Percentiles rank a stretch among this genome's conserved stretches.
Conservation (phyloP, 2,797 vertebrate species). For the Pampus argenteus region DNA sequence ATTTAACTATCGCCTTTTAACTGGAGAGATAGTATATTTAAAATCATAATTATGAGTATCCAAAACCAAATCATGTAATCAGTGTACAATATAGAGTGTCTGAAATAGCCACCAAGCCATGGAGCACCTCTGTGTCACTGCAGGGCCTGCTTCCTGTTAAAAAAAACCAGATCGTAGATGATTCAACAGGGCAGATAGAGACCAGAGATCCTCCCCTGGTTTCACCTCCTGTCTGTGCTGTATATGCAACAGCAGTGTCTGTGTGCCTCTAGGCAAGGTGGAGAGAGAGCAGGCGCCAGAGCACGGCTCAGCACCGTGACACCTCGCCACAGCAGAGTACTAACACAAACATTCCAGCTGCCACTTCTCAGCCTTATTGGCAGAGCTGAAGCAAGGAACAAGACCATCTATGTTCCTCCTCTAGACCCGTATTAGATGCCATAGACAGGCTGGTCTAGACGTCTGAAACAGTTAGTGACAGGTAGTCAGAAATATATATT, state of each 20-base stretch:
- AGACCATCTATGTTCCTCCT: conserved; percentile 68
- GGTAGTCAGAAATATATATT: too few relatives aligned
- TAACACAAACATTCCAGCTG: conserved; percentile 80
- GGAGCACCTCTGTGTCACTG: conserved; percentile 7
- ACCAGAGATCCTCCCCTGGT: conserved; percentile 61
- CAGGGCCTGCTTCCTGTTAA: conserved; percentile 36
- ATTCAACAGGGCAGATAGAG: conserved; percentile 50
- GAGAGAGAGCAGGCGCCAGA: conserved; percentile 75
- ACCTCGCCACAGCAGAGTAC: conserved; percentile 75
- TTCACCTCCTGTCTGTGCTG: conserved; percentile 52
- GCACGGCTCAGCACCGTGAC: conserved; percentile 67
- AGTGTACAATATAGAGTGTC: background rate
- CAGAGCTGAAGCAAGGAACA: conserved; percentile 58
- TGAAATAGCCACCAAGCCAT: conserved; percentile 1
- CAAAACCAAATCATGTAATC: background rate
- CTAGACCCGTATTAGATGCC: conserved; percentile 47
- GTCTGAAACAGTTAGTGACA: conserved; percentile 26
- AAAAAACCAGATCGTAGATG: conserved; percentile 25
- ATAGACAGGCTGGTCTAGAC: conserved; percentile 27
- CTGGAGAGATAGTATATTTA: background rate
- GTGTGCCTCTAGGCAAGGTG: conserved; percentile 61
- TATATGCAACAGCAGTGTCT: conserved; percentile 61
- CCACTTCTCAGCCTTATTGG: conserved; percentile 70
- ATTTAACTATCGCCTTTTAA: background rate
- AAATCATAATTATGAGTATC: background rate